These are phyloP conservation scores for Bubalus kerabau DNA, from an alignment of 2,113 vertebrate genomes.

Conservation along the genomic window DNA sequence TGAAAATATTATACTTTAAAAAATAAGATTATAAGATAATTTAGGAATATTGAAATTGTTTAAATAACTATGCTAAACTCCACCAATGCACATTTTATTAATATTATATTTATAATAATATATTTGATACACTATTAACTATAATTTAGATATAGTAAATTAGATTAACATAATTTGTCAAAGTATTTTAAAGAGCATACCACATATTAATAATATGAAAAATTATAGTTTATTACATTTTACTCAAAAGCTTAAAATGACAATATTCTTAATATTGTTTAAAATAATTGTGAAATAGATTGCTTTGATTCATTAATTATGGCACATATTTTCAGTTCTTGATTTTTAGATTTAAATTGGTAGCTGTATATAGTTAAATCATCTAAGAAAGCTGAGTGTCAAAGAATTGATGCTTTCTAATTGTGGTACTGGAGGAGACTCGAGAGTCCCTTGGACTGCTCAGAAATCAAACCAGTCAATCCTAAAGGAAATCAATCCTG, in stretches of 20 bases:
- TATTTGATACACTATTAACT: background rate
- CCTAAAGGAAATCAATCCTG: background rate
- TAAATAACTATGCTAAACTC: background rate
- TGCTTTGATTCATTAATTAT: background rate
- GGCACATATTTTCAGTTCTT: background rate
- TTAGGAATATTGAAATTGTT: background rate
- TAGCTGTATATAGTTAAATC: background rate
- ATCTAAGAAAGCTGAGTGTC: background rate
- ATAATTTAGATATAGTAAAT: background rate
- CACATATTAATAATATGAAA: background rate
- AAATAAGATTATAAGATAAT: background rate
- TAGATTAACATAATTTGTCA: background rate
- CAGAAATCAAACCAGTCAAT: background rate
- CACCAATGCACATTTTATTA: background rate
- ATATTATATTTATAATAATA: background rate
- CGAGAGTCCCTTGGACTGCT: background rate
- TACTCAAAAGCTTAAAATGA: background rate
- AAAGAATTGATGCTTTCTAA: background rate
- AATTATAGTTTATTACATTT: background rate
- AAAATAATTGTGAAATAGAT: background rate
- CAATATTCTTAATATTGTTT: background rate
- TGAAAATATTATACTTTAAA: background rate
- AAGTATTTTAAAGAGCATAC: conserved; percentile 24
- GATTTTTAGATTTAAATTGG: background rate
- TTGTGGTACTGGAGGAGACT: background rate